phyloP scores from a whole-genome alignment of 2,888 invertebrate species.

The Phania funesta region DNA sequence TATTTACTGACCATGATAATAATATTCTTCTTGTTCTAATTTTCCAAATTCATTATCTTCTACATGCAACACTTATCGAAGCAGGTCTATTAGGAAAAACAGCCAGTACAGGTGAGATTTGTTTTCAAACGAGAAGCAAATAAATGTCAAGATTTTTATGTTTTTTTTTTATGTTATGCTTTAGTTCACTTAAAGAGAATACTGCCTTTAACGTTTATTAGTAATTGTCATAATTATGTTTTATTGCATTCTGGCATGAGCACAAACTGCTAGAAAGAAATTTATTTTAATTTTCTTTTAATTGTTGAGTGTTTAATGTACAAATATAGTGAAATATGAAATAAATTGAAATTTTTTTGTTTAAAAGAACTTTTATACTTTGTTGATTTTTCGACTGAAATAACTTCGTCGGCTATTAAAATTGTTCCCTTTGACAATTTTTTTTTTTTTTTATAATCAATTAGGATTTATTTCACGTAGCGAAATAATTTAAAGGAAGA shows the following conservation, averaged over 20 bases:
- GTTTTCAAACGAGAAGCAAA: conserved; percentile 30
- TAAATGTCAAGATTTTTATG: conserved; percentile 16
- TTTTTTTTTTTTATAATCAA: too few relatives aligned
- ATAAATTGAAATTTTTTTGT: too few relatives aligned
- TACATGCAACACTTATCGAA: conserved; percentile 66
- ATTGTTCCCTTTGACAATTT: too few relatives aligned
- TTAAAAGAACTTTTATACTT: too few relatives aligned
- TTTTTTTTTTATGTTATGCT: conserved; percentile 15
- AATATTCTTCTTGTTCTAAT: conserved; percentile 59
- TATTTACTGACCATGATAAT: not conserved
- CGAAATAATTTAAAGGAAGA: too few relatives aligned
- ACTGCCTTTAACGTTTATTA: too few relatives aligned
- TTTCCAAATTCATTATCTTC: conserved; percentile 38
- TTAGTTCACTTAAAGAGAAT: conserved; percentile 26
- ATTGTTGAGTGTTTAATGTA: not conserved
- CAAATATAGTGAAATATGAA: too few relatives aligned
- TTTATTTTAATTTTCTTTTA: not conserved
- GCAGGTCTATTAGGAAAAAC: conserved; percentile 80
- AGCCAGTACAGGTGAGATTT: conserved; percentile 77
- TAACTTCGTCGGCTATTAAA: too few relatives aligned
- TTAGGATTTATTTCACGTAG: too few relatives aligned
- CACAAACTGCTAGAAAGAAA: not conserved
- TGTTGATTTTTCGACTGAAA: too few relatives aligned
- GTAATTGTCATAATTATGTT: conserved; percentile 31
- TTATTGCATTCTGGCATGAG: conserved; percentile 14